A percentile compares a stretch with the other conserved stretches of the same genome.
phyloP scores from a whole-genome alignment of 2,888 invertebrate species.

The Odiellus spinosus region DNA sequence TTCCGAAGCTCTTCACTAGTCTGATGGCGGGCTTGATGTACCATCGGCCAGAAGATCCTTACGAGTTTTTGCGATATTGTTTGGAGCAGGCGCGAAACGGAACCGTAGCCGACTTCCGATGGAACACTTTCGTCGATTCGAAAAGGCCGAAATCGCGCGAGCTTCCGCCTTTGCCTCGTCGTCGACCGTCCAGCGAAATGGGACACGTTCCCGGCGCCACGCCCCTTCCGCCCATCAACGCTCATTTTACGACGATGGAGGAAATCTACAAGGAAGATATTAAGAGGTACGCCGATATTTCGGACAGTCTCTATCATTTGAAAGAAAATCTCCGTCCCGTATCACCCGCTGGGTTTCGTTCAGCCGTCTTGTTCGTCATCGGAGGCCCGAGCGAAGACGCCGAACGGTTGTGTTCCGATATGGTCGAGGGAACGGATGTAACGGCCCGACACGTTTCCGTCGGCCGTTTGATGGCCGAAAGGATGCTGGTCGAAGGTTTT shows the following conservation, averaged over 20 bases:
- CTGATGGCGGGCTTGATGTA: slow-evolving; percentile 17
- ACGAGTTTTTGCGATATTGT: slow-evolving; percentile 11
- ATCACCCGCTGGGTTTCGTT: slow-evolving; percentile 8
- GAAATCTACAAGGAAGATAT: slow-evolving; percentile 1
- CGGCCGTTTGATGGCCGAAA: slow-evolving; percentile 13
- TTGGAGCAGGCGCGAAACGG: slow-evolving; percentile 11
- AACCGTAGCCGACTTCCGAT: slow-evolving; percentile 9
- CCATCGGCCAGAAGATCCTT: slow-evolving; percentile 14
- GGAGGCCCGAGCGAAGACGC: slow-evolving; percentile 10
- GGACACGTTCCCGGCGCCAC: slow-evolving; percentile 11
- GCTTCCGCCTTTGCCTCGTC: slow-evolving; percentile 8
- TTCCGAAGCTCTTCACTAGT: slow-evolving; percentile 14
- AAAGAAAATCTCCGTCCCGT: background rate
- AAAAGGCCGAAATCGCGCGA: slow-evolving; percentile 11
- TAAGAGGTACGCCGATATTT: slow-evolving; percentile 9
- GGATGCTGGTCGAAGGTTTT: slow-evolving; percentile 16
- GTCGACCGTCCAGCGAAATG: slow-evolving; percentile 10
- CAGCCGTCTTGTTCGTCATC: slow-evolving; percentile 12
- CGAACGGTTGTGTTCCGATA: slow-evolving; percentile 10
- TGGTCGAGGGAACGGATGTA: slow-evolving; percentile 7
- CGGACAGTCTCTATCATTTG: slow-evolving; percentile 1
- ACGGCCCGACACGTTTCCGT: slow-evolving; percentile 11
- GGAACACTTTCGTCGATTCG: slow-evolving; percentile 13
- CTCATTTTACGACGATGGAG: background rate
- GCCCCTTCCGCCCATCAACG: slow-evolving; percentile 9